Evolutionary conservation across 2,113 vertebrate species (phyloP).

Genomic region (Ploceus nigricollis): DNA sequence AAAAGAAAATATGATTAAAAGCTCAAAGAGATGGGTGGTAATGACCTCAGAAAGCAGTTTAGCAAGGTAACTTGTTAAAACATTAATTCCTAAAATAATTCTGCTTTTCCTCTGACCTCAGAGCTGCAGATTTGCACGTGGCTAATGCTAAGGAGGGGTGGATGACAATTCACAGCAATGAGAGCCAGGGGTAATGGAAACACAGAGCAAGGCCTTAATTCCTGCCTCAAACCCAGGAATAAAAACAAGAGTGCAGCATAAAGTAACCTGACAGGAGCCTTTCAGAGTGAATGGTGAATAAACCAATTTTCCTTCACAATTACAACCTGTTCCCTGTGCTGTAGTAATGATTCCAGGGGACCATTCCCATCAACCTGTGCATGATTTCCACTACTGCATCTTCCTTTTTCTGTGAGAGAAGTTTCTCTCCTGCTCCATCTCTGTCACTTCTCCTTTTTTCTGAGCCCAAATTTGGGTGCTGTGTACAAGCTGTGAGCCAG

Average conservation of each 20-base stretch:
- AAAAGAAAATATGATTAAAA: neutral
- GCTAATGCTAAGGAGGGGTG: neutral
- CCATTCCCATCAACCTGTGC: fast-evolving
- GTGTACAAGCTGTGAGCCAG: neutral
- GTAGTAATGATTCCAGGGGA: neutral
- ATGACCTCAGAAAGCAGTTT: neutral
- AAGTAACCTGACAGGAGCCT: neutral
- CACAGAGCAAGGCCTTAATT: neutral
- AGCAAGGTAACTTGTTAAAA: neutral
- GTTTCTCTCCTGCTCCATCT: neutral
- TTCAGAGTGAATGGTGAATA: neutral
- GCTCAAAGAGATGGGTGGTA: neutral
- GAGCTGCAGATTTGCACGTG: neutral
- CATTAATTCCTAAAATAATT: neutral
- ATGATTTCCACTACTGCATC: neutral
- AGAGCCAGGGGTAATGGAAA: neutral
- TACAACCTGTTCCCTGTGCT: neutral
- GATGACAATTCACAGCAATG: neutral
- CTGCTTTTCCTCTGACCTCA: neutral
- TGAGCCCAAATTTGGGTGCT: neutral
- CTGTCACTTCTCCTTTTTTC: neutral
- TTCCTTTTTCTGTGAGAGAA: neutral
- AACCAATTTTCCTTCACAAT: fast-evolving
- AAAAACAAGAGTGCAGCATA: neutral
- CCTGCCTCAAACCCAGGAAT: neutral